Evolutionary conservation across 37 sponge, comb jelly and placozoan species (phyloP).

Genomic region (Corticium candelabrum): DNA sequence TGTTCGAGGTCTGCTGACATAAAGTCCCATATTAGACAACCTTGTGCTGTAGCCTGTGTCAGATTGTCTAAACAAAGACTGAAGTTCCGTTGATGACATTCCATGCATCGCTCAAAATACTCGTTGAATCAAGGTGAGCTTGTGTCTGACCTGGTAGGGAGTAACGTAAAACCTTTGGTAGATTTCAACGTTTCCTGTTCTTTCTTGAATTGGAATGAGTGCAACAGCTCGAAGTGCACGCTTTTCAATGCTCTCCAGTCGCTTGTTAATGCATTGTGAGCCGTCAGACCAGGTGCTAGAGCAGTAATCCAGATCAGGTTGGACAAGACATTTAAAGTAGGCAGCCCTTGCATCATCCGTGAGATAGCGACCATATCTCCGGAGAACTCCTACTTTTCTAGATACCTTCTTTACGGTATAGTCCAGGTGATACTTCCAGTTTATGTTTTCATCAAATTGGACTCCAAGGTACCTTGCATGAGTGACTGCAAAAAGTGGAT

Average conservation of each 20-base stretch:
- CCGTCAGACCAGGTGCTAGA: background rate
- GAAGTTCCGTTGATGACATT: too few species aligned
- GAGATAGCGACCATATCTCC: background rate
- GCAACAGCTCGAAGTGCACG: too few species aligned
- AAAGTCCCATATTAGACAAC: too few species aligned
- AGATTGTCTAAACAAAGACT: too few species aligned
- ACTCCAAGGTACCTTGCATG: background rate
- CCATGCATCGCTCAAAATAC: too few species aligned
- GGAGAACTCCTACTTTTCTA: background rate
- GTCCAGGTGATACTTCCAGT: background rate
- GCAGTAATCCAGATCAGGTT: background rate
- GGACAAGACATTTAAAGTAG: background rate
- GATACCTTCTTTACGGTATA: background rate
- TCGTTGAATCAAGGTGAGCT: too few species aligned
- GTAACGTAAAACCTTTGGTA: too few species aligned
- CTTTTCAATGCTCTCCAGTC: background rate
- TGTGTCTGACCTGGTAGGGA: too few species aligned
- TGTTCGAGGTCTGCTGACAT: too few species aligned
- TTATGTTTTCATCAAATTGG: background rate
- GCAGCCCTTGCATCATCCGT: background rate
- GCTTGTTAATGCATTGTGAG: background rate
- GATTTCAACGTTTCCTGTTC: too few species aligned
- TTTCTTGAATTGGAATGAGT: too few species aligned
- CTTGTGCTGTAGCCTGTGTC: too few species aligned
- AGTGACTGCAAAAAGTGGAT: background rate